Evolutionary conservation across 2,113 vertebrate genomes (phyloP), one percentile per base, ranked within the genome.

Genomic region (Muntiacus reevesi): DNA sequence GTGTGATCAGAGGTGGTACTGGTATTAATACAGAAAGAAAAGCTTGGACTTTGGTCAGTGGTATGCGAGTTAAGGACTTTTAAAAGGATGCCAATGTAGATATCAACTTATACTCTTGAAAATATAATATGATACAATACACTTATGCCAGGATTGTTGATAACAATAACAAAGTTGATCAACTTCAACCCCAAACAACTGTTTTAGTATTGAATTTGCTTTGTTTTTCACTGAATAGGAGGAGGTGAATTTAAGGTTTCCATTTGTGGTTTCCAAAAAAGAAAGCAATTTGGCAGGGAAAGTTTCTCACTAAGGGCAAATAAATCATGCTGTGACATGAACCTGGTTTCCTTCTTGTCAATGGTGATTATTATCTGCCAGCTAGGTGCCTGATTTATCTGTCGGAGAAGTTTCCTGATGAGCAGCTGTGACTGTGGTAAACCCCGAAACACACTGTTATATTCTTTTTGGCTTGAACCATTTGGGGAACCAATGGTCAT

Each of bases 211-310:
- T 84, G 54, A 82, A 52, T 82, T 98, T 97, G 88, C n/a, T 95
- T 95, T 92, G 92, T 59, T 97, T 98, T 96, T 83, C 52, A 60
- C 67, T 82, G 14, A 71, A 54, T n/a, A 30, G 3, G 36, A 92
- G 43, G 71, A 62, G 79, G 76, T 95, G 94, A 85, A 45, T 67
- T 78, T 84, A 83, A 96, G 55, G 33, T 92, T 96, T 97, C 91
- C 74, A 85, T 85, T 76, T 94, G 90, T 90, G 43, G 87, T 95
- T 97, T 96, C 47, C 88, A 89, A 82, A 94, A 23, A 96, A 67
- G 59, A 93, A 94, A 96, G 43, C 45, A 43, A 74, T 78, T 89
- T 96, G 96, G 84, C 95, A 76, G 11, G 6, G 79, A 25, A 3
- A 6, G 47, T 76, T 92, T 82, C 67, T 89, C 81, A 57, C 55